Base-by-base conservation (phyloP, 2,888 invertebrate species). In the Ectobius pallidus region DNA sequence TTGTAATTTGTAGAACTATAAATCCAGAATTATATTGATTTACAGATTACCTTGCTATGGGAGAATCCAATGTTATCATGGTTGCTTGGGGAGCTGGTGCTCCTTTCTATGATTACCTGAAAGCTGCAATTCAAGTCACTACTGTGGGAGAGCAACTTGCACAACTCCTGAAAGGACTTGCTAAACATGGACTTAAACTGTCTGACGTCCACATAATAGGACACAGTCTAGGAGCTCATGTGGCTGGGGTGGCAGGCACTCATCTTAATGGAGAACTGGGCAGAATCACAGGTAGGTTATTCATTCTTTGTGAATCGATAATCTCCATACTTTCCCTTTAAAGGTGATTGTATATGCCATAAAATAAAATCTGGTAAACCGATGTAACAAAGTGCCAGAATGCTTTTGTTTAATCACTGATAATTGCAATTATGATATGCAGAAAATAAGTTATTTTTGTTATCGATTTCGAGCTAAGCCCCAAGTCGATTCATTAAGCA, bases 41-140 rank as follows among this genome's bases (percentile, higher is more conserved):
- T n/a, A n/a, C n/a, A n/a, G n/a, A n/a, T n/a, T 86, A 85, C 74
- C 77, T 86, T n/a, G 77, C 75, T 9, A 78, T 75, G n/a, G 82
- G 79, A 1, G 80, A 85, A 74, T 83, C 80, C 73, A 87, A 87
- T 75, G 80, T 87, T 2, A 82, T 88, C 30, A 81, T 82, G 14
- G 82, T 87, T 1, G 85, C 87, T 78, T 88, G 87, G 87, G 81
- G 79, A 11, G 73, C 75, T 1, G 71, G 78, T n/a, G 78, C 80
- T 0, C 72, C 75, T 3, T 75, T 75, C 22, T 71, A 75, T n/a
- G 70, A 76, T 14, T 81, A 81, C 76, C 78, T 77, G 9, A 67
- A 70, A 1, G 75, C 77, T 2, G 75, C 74, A 25, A 69, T 25
- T 3, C 71, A 77, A 32, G 75, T 76, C 0, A 44, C 44, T 20